Base-by-base conservation (phyloP, 92 coral and sea anemone species). In the Zoanthus gigantus region DNA sequence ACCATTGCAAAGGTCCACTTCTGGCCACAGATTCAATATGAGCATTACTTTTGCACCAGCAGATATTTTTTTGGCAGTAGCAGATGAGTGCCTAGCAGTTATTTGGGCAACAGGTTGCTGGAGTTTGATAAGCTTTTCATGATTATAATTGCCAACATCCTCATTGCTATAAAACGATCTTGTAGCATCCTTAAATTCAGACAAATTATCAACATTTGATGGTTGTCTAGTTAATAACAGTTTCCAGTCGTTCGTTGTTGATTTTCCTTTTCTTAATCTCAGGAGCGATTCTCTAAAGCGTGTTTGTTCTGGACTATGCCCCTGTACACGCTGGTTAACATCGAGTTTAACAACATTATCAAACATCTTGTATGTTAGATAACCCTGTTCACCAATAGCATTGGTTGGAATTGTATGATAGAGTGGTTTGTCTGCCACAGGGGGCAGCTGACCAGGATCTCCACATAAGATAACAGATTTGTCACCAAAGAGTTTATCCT, bases 101-200 rank as follows among this genome's bases (percentile, higher is more conserved):
- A 58, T 17, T 58, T 58, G 66, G 66, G 66, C 66, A 58, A 58
- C 66, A 58, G 66, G 66, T 58, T 58, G 66, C 23, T 58, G 66
- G 23, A 58, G 66, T 17, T 58, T 58, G n/a, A 58, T 58, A 58
- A 58, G 66, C 66, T 58, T 50, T 50, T 50, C 56, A 50, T 50
- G 56, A 50, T 50, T 50, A 50, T 50, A 50, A 50, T 50, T 50
- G 28, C n/a, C 23, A 58, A 58, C 66, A 14, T 58, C 66, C 17
- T 58, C 66, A 58, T 58, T 58, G 23, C n/a, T 58, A 17, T 58
- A 58, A 17, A 14, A 58, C 23, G 12, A 17, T 58, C 66, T 58
- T 58, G 66, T 58, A 58, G 66, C 66, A 58, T 58, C 66, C 17
- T 58, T 58, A 58, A 58, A 58, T 4, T 58, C 6, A 58, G 66